A percentile compares a stretch with the other conserved stretches of the same genome.
Conservation (phyloP, 2,888 invertebrate species). For the Drosophila siamana region DNA sequence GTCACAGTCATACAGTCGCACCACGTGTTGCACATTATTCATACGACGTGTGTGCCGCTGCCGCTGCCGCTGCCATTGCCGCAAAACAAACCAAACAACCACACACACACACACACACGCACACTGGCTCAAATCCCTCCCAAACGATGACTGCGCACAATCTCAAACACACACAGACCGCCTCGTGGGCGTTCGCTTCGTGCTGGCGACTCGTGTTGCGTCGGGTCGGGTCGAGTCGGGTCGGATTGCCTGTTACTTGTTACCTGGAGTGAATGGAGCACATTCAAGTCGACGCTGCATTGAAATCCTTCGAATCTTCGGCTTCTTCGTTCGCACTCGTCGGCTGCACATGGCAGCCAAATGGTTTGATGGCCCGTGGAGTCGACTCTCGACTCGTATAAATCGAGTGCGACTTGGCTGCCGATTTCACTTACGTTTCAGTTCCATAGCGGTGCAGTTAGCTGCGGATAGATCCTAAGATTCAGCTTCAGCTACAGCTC, state of each 20-base stretch:
- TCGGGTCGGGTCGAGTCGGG: conserved; percentile 45
- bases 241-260: conserved; percentile 32
- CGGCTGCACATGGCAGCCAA: conserved; percentile 1
- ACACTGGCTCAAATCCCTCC: background rate
- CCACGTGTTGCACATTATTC: conserved; percentile 76
- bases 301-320: conserved; percentile 80
- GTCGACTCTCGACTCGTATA: conserved; percentile 67
- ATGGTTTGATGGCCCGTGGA: background rate
- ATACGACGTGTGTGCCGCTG: conserved; percentile 44
- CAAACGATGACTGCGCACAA: conserved; percentile 71
- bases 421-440: conserved; percentile 82
- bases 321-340: conserved; percentile 25
- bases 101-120: background rate
- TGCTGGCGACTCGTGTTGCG: conserved; percentile 26
- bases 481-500: conserved; percentile 4
- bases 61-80: conserved; percentile 11
- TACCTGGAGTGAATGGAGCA: conserved; percentile 36
- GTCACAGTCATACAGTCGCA: conserved; percentile 26
- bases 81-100: conserved; percentile 15
- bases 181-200: conserved; percentile 56
- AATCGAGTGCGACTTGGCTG: conserved; percentile 76
- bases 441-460: conserved; percentile 80
- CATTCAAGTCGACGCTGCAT: conserved; percentile 35
- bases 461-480: conserved; percentile 40
- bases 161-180: conserved; percentile 41